Percentiles rank a stretch among this genome's conserved stretches.
Evolutionary conservation across 1,140 invertebrate species (phyloP).

Genomic region (Diploscapter pachys): DNA sequence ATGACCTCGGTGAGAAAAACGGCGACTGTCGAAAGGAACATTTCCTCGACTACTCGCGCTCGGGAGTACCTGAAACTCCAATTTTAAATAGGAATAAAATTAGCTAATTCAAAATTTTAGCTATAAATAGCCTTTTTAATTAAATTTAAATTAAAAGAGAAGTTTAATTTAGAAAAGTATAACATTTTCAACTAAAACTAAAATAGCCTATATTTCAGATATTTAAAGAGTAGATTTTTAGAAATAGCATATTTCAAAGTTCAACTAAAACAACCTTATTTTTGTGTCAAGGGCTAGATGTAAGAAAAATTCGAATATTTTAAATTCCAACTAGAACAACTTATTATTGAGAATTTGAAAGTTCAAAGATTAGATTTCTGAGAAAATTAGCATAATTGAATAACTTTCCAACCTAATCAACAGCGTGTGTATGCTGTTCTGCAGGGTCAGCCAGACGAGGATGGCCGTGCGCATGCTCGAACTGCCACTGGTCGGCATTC

Average conservation of each 20-base stretch:
- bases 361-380: constrained; percentile 39
- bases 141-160: neutral
- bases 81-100: neutral
- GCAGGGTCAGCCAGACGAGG: constrained; percentile 54
- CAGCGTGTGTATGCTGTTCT: constrained; percentile 55
- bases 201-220: neutral
- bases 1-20: constrained; percentile 92
- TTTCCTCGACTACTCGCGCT: constrained; percentile 50
- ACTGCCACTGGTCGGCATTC: too few species aligned
- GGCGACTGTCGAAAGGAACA: constrained; percentile 66
- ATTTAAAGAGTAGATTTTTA: neutral
- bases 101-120: neutral
- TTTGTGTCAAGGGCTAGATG: neutral
- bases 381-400: neutral
- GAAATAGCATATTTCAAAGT: too few species aligned
- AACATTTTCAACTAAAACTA: neutral
- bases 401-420: constrained; percentile 39
- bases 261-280: too few species aligned
- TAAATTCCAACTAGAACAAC: too few species aligned
- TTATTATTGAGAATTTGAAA: neutral
- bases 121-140: too few species aligned
- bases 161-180: too few species aligned
- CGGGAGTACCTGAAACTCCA: constrained; percentile 46
- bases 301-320: too few species aligned
- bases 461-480: constrained; percentile 35